These are phyloP conservation scores for Riptortus pedestris DNA, from an alignment of 1,140 invertebrate species.

Conservation along the genomic window DNA sequence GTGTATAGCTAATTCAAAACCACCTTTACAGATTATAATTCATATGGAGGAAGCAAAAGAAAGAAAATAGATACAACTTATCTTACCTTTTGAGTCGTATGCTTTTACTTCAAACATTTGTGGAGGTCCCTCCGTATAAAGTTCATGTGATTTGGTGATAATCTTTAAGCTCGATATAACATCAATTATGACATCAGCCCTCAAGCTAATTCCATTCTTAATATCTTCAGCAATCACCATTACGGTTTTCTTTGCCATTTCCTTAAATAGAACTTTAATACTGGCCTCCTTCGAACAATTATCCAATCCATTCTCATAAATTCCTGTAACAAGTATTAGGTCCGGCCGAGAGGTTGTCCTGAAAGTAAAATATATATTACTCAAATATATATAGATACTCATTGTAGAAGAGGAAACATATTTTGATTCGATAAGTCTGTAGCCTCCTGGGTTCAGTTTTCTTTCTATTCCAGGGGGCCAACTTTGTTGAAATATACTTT, in stretches of 20 bases:
- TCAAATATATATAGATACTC: not conserved
- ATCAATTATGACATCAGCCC: conserved; percentile 91
- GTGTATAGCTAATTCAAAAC: too few species aligned
- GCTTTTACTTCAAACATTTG: conserved; percentile 85
- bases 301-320: conserved; percentile 49
- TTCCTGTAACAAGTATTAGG: conserved; percentile 60
- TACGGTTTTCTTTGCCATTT: conserved; percentile 62
- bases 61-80: not conserved
- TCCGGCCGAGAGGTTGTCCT: conserved; percentile 75
- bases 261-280: conserved; percentile 63
- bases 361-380: conserved; percentile 26
- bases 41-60: not conserved
- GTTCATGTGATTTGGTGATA: conserved; percentile 79
- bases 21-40: not conserved
- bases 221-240: conserved; percentile 84
- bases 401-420: not conserved
- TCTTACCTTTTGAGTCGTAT: conserved; percentile 74
- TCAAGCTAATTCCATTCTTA: conserved; percentile 61
- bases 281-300: conserved; percentile 70
- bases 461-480: too few species aligned
- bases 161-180: conserved; percentile 71
- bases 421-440: not conserved
- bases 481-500: too few species aligned
- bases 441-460: too few species aligned
- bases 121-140: conserved; percentile 93